These are phyloP conservation scores for Acleris cristana DNA, from an alignment of 2,888 invertebrate species.

Conservation along the genomic window DNA sequence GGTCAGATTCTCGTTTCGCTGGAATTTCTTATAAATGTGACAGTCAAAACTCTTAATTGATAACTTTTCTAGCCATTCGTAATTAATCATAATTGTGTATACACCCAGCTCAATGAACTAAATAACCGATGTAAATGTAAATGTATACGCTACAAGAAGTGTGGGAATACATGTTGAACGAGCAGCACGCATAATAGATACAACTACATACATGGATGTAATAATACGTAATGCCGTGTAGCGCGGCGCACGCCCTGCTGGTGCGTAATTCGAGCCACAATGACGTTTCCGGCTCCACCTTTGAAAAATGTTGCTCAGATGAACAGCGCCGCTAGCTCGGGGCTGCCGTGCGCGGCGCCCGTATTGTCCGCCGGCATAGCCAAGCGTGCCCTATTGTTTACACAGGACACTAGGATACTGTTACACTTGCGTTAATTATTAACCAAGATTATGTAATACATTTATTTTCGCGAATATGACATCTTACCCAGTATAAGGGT, in stretches of 20 bases:
- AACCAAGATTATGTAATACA: no score
- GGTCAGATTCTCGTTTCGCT: no score
- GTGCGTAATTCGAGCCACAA: conserved; percentile 40
- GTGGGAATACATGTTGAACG: not conserved
- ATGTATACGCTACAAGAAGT: no score
- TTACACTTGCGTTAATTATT: not conserved
- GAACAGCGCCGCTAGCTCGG: conserved; percentile 13
- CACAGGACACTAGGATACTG: not conserved
- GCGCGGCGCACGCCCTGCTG: conserved; percentile 5
- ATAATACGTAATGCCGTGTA: not conserved
- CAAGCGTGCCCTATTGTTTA: conserved; percentile 4
- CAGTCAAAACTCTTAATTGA: no score
- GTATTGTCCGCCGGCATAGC: conserved; percentile 23
- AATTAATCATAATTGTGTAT: no score
- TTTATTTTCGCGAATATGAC: no score
- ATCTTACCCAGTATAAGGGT: no score
- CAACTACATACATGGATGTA: not conserved
- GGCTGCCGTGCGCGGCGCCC: conserved; percentile 24
- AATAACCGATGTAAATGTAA: no score
- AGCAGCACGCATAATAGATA: not conserved
- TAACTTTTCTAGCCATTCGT: no score
- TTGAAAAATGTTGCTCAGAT: conserved; percentile 26
- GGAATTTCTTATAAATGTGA: no score
- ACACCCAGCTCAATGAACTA: no score
- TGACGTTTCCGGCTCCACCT: conserved; percentile 62